Evolutionary conservation across 2,113 vertebrate species (phyloP).

Genomic region (Melanotaenia duboulayi): DNA sequence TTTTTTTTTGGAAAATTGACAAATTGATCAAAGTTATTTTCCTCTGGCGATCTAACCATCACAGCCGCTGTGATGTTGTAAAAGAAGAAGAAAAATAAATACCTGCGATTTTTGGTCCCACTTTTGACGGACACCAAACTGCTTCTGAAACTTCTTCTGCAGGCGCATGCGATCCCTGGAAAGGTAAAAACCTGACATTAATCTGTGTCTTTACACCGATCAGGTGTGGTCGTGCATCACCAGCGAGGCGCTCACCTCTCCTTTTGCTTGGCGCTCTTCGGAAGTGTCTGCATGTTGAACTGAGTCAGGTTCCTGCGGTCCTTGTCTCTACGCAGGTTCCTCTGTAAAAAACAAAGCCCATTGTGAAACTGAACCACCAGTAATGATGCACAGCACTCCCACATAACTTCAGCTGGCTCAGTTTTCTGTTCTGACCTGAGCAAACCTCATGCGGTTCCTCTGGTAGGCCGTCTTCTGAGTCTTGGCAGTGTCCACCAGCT

Average conservation of each 20-base stretch:
- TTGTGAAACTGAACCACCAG: background rate
- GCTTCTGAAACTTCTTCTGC: constrained; percentile 99
- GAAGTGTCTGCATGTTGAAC: constrained; percentile 97
- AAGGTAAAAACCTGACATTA: background rate
- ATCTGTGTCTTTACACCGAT: background rate
- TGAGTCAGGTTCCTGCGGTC: constrained; percentile 95
- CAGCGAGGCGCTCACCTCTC: constrained; percentile 86
- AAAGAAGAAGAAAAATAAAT: background rate
- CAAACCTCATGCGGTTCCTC: constrained; percentile 97
- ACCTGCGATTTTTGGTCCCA: constrained; percentile 99
- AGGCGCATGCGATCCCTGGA: constrained; percentile 94
- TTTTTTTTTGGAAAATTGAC: too few relatives aligned
- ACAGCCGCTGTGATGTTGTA: too few relatives aligned
- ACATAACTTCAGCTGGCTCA: too few relatives aligned
- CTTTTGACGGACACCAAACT: constrained; percentile 98
- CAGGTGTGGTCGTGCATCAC: background rate
- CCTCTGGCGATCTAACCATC: too few relatives aligned
- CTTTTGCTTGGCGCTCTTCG: constrained; percentile 99
- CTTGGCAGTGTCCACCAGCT: constrained; percentile 95
- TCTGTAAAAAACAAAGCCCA: constrained; percentile 76
- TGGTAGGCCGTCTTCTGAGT: constrained; percentile 98
- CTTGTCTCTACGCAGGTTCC: constrained; percentile 97
- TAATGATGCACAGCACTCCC: accelerated
- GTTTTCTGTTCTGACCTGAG: constrained; percentile 85
- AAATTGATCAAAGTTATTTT: too few relatives aligned